Conservation (phyloP, 2,113 vertebrate species). For the Antennarius striatus region DNA sequence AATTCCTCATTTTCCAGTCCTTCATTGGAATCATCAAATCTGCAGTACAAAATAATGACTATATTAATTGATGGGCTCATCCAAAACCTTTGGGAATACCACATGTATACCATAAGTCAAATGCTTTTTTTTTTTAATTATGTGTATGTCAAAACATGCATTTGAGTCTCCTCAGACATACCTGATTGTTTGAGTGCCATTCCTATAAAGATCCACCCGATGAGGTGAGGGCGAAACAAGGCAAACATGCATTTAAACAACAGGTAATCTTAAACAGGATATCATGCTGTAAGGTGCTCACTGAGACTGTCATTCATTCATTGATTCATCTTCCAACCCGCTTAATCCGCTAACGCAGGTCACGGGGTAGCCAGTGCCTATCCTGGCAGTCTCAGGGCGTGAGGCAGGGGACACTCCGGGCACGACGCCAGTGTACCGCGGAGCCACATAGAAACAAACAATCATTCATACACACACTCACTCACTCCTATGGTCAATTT, state of each 20-base stretch:
- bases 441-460: too few species aligned
- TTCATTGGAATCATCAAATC: conserved; percentile 84
- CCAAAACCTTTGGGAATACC: not conserved
- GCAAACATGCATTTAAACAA: conserved; percentile 75
- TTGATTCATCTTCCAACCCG: too few species aligned
- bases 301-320: too few species aligned
- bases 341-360: too few species aligned
- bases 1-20: conserved; percentile 86
- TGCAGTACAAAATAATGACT: conserved; percentile 47
- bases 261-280: conserved; percentile 32
- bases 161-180: conserved; percentile 57
- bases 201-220: conserved; percentile 67
- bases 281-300: conserved; percentile 16
- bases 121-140: not conserved
- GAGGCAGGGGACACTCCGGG: too few species aligned
- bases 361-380: too few species aligned
- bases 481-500: too few species aligned
- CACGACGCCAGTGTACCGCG: too few species aligned
- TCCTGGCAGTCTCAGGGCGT: too few species aligned
- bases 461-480: too few species aligned
- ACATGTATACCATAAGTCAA: conserved; percentile 4
- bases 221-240: conserved; percentile 60
- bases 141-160: conserved; percentile 3
- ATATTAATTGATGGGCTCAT: not conserved
- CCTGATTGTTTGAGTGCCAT: conserved; percentile 73